Conservation (phyloP, 2,797 vertebrate species). For the Diceros bicornis region DNA sequence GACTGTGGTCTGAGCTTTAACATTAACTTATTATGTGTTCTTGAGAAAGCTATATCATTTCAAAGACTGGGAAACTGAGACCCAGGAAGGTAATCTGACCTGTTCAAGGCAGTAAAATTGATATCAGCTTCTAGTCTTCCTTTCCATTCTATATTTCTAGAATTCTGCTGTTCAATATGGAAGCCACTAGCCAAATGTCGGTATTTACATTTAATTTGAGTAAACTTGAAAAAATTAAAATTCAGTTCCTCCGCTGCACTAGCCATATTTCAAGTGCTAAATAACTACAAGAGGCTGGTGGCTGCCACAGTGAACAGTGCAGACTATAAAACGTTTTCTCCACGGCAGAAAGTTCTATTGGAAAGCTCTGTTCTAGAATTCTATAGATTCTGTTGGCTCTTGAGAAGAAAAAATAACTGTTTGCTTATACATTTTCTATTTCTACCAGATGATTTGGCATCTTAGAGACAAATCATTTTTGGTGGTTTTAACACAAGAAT, state of each 20-base stretch:
- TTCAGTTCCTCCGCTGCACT: neutral
- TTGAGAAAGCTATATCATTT: neutral
- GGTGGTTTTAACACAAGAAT: neutral
- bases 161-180: neutral
- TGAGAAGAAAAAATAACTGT: neutral
- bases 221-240: neutral
- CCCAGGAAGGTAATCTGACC: neutral
- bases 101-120: neutral
- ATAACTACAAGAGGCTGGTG: neutral
- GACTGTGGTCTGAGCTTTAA: neutral
- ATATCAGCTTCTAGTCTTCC: neutral
- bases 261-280: neutral
- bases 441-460: conserved; percentile 22
- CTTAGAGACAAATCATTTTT: neutral
- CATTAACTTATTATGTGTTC: neutral
- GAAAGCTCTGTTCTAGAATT: neutral
- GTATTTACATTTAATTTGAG: neutral
- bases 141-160: neutral
- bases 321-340: neutral
- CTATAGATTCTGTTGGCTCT: neutral
- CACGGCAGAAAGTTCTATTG: neutral
- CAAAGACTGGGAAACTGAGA: neutral
- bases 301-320: no score
- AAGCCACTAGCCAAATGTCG: neutral
- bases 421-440: conserved; percentile 22